Base-by-base conservation (phyloP, 2,797 vertebrate species). In the Tauraco hartlaubi region DNA sequence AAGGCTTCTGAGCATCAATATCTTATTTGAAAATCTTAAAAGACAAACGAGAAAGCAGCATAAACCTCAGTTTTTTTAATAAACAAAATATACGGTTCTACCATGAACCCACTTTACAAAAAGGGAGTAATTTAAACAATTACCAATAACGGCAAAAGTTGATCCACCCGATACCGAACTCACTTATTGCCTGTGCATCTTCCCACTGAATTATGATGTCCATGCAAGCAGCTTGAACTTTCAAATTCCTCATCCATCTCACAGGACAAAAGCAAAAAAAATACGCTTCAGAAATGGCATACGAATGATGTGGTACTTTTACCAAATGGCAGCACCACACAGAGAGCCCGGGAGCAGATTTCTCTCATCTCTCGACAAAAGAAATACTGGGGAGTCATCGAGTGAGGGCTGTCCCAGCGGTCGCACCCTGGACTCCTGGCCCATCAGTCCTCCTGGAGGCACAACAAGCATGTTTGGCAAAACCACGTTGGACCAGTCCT, bases 11-110 rank as follows among this genome's bases (percentile, higher is more conserved):
- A 66, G 29, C 49, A 51, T 78, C 31, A 91, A 51, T 33, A 78
- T 18, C 41, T 91, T 86, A 78, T 23, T 73, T 52, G 31, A 97
- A 95, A 91, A 90, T 75, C n/a, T 78, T 88, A 75, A 74, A 29
- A 78, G 29, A 68, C 17, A 21, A 83, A 58, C 25, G 88, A 91
- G 69, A 61, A 94, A 94, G 54, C 56, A 81, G 55, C 17, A 48
- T 23, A 87, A 94, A 44, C 15, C 63, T 79, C 59, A 18, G 18
- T 9, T 44, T 71, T 66, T 51, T 26, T 52, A 37, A 72, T 11
- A 28, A 84, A 78, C 12, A 86, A 92, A 86, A 56, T n/a, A 52
- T 8, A 55, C 2, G 13, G 26, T 88, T 85, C 78, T 68, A 85
- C 35, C n/a, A 66, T 2, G 8, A 91, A 83, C 28, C 13, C 4